phyloP scores from a whole-genome alignment of 2,888 invertebrate species.

The Lissocephala sabroskyi region DNA sequence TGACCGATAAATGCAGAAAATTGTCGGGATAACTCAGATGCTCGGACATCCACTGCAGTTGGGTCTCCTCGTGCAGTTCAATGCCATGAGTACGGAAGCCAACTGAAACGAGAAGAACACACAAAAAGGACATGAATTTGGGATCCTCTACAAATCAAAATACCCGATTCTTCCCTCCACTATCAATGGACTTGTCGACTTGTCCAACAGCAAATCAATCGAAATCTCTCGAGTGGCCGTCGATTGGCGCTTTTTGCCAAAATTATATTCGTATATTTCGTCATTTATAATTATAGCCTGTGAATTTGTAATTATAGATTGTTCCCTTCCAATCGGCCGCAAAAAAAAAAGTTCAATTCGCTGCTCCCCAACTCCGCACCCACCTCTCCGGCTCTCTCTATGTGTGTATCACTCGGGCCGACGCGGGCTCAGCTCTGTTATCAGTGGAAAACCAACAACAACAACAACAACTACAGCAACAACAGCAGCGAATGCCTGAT shows the following conservation, averaged over 20 bases:
- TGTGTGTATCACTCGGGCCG: no score
- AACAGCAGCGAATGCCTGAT: slow-evolving; percentile 34
- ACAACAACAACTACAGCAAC: no score
- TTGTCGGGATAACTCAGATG: slow-evolving; percentile 99
- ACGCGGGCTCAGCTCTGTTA: no score
- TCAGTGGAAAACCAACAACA: no score
- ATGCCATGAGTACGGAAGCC: slow-evolving; percentile 91
- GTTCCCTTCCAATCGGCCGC: slow-evolving; percentile 1
- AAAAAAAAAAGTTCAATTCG: no score
- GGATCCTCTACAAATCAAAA: background rate
- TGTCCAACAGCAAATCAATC: slow-evolving; percentile 11
- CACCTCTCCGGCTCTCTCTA: no score
- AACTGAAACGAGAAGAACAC: no score
- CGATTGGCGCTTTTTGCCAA: slow-evolving; percentile 12
- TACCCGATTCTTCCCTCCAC: slow-evolving; percentile 22
- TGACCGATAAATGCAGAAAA: slow-evolving; percentile 90
- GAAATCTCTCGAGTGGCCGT: slow-evolving; percentile 14
- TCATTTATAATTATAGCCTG: slow-evolving; percentile 59
- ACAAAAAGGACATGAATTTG: no score
- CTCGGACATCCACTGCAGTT: slow-evolving; percentile 97
- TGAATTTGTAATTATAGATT: slow-evolving; percentile 54
- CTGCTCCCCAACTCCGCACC: no score
- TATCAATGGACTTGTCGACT: no score
- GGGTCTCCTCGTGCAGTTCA: slow-evolving; percentile 87
- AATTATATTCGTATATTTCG: slow-evolving; percentile 50